Conservation (phyloP, 2,888 invertebrate genomes). For the Parnassius glacialis region DNA sequence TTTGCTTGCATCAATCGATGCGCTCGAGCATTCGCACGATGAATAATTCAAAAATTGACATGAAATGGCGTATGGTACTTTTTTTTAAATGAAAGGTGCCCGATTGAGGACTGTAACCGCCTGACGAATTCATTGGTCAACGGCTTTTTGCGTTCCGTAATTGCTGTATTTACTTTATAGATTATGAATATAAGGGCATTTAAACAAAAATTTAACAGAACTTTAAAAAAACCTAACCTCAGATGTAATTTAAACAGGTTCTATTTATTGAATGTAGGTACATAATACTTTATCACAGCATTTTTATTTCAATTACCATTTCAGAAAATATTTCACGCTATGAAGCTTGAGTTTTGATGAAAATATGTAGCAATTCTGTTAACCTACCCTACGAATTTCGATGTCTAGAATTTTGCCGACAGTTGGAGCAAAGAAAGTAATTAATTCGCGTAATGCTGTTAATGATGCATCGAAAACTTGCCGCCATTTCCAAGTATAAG, state of each 20-base stretch:
- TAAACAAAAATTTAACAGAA: background rate
- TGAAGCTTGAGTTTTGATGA: too few species aligned
- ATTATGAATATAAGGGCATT: constrained; percentile 36
- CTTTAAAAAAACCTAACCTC: background rate
- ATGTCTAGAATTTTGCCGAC: constrained; percentile 11
- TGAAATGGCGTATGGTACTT: constrained; percentile 81
- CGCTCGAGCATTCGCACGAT: constrained; percentile 80
- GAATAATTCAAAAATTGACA: constrained; percentile 82
- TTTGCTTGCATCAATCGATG: constrained; percentile 81
- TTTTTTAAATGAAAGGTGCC: constrained; percentile 79
- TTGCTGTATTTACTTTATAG: constrained; percentile 70
- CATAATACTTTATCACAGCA: background rate
- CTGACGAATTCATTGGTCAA: constrained; percentile 81
- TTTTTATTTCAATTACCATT: background rate
- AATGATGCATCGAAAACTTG: constrained; percentile 66
- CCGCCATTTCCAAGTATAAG: constrained; percentile 76
- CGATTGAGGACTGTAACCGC: constrained; percentile 81
- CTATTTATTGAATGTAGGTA: background rate
- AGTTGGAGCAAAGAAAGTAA: constrained; percentile 47
- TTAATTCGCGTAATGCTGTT: constrained; percentile 72
- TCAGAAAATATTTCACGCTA: too few species aligned
- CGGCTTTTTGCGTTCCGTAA: constrained; percentile 75
- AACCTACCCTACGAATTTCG: background rate
- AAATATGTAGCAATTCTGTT: background rate
- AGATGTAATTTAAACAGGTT: background rate